These are phyloP conservation scores for Resseliella maxima DNA, from an alignment of 2,888 invertebrate species.

Conservation along the genomic window DNA sequence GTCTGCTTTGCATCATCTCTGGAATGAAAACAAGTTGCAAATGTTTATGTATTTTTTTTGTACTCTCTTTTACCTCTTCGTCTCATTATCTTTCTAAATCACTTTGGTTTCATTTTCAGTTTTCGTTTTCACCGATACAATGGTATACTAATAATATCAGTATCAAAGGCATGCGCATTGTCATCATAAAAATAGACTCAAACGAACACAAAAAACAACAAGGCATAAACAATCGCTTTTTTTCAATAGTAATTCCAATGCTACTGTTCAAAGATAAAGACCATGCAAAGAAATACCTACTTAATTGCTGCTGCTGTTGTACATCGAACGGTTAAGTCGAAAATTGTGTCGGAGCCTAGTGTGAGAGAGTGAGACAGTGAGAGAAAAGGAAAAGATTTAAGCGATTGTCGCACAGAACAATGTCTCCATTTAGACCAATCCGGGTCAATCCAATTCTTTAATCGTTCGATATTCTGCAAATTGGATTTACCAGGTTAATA, in stretches of 20 bases:
- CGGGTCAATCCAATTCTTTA: slow-evolving; percentile 39
- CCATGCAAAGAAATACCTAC: slow-evolving; percentile 1
- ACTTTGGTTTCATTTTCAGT: slow-evolving; percentile 13
- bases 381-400: background rate
- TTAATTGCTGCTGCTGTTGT: slow-evolving; percentile 10
- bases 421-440: slow-evolving; percentile 36
- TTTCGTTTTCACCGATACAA: slow-evolving; percentile 31
- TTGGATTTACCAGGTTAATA: slow-evolving; percentile 36
- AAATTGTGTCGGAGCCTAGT: slow-evolving; percentile 15
- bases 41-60: background rate
- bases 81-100: slow-evolving; percentile 19
- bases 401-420: slow-evolving; percentile 12
- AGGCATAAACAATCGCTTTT: background rate
- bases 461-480: background rate
- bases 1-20: slow-evolving; percentile 48
- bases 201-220: background rate
- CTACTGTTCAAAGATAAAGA: background rate
- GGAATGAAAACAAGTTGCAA: background rate
- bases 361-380: too few species aligned
- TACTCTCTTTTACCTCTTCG: background rate
- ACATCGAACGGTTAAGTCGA: background rate
- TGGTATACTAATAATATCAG: slow-evolving; percentile 45
- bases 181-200: slow-evolving; percentile 25
- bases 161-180: slow-evolving; percentile 55
- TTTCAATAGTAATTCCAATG: slow-evolving; percentile 38